phyloP scores from a whole-genome alignment of 2,888 invertebrate species.

The Pecten maximus region DNA sequence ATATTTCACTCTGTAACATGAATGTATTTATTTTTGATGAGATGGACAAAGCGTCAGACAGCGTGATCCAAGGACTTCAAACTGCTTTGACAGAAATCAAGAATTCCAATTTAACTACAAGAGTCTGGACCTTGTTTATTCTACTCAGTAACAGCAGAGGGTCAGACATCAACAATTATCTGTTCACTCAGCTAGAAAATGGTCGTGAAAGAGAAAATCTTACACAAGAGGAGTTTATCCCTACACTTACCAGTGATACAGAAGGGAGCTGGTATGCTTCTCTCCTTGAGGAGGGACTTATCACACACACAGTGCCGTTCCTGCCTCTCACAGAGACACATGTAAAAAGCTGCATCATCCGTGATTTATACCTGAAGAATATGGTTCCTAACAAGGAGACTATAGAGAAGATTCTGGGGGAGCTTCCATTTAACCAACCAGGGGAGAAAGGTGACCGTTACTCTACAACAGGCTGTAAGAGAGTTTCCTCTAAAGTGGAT shows the following conservation, averaged over 20 bases:
- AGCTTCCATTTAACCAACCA: conserved; percentile 71
- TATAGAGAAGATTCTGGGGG: conserved; percentile 65
- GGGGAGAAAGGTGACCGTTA: conserved; percentile 62
- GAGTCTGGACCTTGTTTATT: conserved; percentile 64
- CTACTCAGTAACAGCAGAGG: conserved; percentile 72
- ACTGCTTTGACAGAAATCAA: conserved; percentile 59
- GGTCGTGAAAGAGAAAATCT: conserved; percentile 61
- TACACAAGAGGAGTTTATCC: conserved; percentile 58
- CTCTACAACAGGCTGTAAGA: conserved; percentile 77
- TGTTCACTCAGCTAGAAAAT: conserved; percentile 62
- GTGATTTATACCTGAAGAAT: conserved; percentile 68
- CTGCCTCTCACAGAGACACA: conserved; percentile 75
- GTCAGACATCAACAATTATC: conserved; percentile 65
- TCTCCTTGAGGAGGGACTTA: conserved; percentile 59
- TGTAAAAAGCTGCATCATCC: conserved; percentile 73
- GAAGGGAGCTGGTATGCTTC: conserved; percentile 68
- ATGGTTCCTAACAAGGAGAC: conserved; percentile 60
- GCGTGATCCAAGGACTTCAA: conserved; percentile 66
- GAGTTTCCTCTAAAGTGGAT: conserved; percentile 76
- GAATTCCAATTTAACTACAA: conserved; percentile 43
- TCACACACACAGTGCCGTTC: conserved; percentile 75
- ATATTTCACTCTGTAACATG: conserved; percentile 68
- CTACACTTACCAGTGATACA: conserved; percentile 57
- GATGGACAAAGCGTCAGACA: conserved; percentile 74
- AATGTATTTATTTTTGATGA: conserved; percentile 79